Percentiles rank a stretch among this genome's conserved stretches.
Evolutionary conservation across 2,113 vertebrate genomes (phyloP).

Genomic region (Rana temporaria): DNA sequence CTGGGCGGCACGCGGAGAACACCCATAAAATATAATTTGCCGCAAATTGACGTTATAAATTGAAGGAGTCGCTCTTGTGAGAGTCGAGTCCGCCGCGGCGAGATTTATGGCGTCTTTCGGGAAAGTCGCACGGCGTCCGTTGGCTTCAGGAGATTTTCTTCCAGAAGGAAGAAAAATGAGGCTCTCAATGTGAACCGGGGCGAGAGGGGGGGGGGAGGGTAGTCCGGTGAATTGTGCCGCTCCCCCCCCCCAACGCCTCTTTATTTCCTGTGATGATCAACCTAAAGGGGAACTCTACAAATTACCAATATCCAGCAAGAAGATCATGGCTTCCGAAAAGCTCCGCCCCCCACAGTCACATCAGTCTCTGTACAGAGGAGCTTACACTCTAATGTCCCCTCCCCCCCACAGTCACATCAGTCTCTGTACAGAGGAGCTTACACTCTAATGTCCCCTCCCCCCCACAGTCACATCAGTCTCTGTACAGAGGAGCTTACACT

Average conservation of each 20-base stretch:
- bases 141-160: background rate
- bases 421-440: no score
- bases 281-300: no score
- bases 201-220: background rate
- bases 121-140: slow-evolving; percentile 5
- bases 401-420: no score
- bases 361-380: no score
- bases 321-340: no score
- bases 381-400: no score
- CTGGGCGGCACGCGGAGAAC: slow-evolving; percentile 31
- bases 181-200: background rate
- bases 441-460: no score
- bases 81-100: background rate
- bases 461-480: no score
- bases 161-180: background rate
- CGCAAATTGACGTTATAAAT: slow-evolving; percentile 52
- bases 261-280: background rate
- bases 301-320: no score
- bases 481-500: no score
- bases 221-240: background rate
- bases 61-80: slow-evolving; percentile 25
- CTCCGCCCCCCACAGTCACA: no score
- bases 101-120: slow-evolving; percentile 42
- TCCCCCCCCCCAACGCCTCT: background rate
- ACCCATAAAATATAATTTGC: slow-evolving; percentile 55